Conservation (phyloP, 2,797 vertebrate species). For the Anisognathus igniventris region DNA sequence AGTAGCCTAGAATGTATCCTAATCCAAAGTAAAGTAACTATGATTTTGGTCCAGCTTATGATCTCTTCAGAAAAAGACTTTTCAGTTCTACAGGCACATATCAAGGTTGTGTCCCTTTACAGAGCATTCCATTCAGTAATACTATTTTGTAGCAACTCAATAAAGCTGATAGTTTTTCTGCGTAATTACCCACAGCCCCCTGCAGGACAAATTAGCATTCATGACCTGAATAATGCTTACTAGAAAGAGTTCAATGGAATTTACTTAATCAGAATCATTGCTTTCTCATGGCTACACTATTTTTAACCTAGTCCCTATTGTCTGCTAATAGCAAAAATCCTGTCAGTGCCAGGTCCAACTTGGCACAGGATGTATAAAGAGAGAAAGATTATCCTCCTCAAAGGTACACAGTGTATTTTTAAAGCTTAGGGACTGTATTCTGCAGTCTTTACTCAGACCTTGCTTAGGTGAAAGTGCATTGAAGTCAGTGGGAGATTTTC, state of each 20-base stretch:
- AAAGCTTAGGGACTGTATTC: slow-evolving; percentile 13
- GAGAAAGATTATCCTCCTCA: slow-evolving; percentile 38
- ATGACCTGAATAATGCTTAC: slow-evolving; percentile 82
- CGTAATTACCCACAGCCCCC: slow-evolving; percentile 81
- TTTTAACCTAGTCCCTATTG: slow-evolving; percentile 61
- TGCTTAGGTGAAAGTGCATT: background rate
- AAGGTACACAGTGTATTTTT: slow-evolving; percentile 24
- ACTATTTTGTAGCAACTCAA: slow-evolving; percentile 77
- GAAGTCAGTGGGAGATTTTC: slow-evolving; percentile 24
- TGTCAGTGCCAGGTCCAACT: slow-evolving; percentile 52
- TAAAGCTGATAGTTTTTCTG: slow-evolving; percentile 81
- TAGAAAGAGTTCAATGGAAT: slow-evolving; percentile 83
- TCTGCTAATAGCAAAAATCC: slow-evolving; percentile 65
- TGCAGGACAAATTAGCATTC: slow-evolving; percentile 84
- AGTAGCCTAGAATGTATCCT: slow-evolving; percentile 30
- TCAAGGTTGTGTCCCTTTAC: slow-evolving; percentile 71
- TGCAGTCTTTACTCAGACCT: slow-evolving; percentile 14
- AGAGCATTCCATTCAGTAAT: slow-evolving; percentile 66
- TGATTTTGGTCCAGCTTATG: slow-evolving; percentile 29
- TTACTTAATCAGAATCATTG: slow-evolving; percentile 81
- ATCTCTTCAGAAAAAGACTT: slow-evolving; percentile 5
- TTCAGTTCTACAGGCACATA: slow-evolving; percentile 36
- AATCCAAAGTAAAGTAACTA: slow-evolving; percentile 51
- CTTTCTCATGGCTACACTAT: slow-evolving; percentile 73
- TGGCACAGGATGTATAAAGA: slow-evolving; percentile 28